A percentile compares a stretch with the other conserved stretches of the same genome.
These are phyloP conservation scores for Siniperca scherzeri DNA, from an alignment of 2,797 vertebrate genomes.

Conservation along the genomic window DNA sequence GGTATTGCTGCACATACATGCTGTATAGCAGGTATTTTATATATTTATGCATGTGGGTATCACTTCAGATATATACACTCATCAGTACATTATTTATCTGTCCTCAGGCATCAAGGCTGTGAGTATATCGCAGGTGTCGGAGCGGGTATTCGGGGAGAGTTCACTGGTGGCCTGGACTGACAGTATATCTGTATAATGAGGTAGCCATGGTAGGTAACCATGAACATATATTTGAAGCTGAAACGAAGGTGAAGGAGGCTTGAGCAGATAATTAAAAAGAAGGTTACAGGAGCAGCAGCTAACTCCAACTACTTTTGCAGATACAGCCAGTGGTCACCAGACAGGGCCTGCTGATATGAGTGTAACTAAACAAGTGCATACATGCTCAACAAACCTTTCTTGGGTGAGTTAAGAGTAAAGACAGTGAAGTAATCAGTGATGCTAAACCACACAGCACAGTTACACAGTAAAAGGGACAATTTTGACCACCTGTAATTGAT, in stretches of 20 bases:
- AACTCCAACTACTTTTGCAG: neutral
- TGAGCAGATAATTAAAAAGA: conserved; percentile 2
- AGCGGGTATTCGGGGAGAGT: neutral
- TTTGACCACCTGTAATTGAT: neutral
- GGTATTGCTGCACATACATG: neutral
- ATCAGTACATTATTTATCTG: conserved; percentile 13
- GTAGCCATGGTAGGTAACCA: neutral
- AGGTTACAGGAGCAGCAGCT: neutral
- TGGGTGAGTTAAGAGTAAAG: neutral
- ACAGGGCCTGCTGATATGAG: too few species aligned
- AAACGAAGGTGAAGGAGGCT: neutral
- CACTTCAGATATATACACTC: neutral
- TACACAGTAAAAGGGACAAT: too few species aligned
- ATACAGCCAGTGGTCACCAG: neutral
- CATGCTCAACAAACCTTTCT: neutral
- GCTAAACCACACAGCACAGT: neutral
- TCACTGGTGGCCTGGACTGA: neutral
- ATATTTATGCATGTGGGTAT: neutral
- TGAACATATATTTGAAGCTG: neutral
- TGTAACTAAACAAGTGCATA: neutral
- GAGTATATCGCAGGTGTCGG: neutral
- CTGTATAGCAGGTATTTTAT: neutral
- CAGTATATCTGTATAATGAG: conserved; percentile 11
- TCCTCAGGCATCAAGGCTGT: neutral
- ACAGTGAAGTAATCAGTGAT: neutral